Base-by-base conservation (phyloP, 92 coral and sea anemone species). In the Metridium senile region DNA sequence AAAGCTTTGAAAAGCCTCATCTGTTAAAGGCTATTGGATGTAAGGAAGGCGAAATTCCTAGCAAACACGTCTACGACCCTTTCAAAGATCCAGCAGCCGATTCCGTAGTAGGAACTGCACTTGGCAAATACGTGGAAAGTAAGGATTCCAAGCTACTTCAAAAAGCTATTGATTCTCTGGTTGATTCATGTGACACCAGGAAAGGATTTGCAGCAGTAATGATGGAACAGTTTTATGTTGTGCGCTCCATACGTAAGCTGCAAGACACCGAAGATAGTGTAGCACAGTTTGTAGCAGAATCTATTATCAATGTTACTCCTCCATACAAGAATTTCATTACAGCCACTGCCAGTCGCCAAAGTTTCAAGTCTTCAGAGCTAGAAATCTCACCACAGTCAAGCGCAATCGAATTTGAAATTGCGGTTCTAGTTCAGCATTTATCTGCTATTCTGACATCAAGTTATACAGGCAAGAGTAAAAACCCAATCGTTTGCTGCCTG, bases 351-450 rank as follows among this genome's bases (percentile, higher is more conserved):
- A 93, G 91, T 64, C 72, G 62, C 32, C 81, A 89, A 59, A 88
- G 88, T 54, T 95, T 95, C 75, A 67, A 75, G 46, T 67, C 65
- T 9, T 74, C 58, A 20, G 72, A 74, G 30, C 82, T 96, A 29
- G 84, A 85, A 34, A 49, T 96, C 62, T 81, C 93, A 11, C 90
- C 86, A 18, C 88, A 82, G 33, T 70, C 87, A 25, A 76, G 82
- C 0, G 64, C 90, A 25, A 77, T 62, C n/a, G 85, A 88, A 29
- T 89, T 96, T 9, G 88, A 90, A 34, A 76, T 54, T 17, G 90
- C 99, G 31, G 72, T 77, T 23, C 62, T 95, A 16, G 74, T 92
- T n/a, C 74, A 89, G 21, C 99, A 95, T 46, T 78, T 96, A 31
- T 68, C 83, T 45, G 78, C 86, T 11, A 62, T 96, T 13, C 45